phyloP scores from a whole-genome alignment of 1,140 invertebrate genomes.

The Camponotus floridanus region DNA sequence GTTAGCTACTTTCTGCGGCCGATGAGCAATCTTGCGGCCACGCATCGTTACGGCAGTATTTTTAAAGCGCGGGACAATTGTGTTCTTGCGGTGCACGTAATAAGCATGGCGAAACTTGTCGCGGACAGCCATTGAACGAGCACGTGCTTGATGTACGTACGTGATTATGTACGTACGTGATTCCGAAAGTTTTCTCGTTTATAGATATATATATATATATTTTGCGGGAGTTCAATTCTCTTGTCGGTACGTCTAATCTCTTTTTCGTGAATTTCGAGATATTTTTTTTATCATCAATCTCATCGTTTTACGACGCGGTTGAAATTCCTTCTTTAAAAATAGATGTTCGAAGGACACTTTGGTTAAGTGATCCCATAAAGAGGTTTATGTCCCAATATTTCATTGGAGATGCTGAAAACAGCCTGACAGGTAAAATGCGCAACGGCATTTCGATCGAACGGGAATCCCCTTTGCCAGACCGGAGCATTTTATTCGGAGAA shows the following conservation, averaged over 20 bases:
- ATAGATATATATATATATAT: not conserved
- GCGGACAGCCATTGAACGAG: slow-evolving; percentile 20
- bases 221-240: not conserved
- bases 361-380: slow-evolving; percentile 52
- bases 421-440: slow-evolving; percentile 43
- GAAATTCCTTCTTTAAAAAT: slow-evolving; percentile 43
- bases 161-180: not conserved
- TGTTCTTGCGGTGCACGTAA: slow-evolving; percentile 43
- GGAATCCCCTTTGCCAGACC: slow-evolving; percentile 26
- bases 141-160: slow-evolving; percentile 29
- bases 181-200: not conserved
- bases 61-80: slow-evolving; percentile 29
- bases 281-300: slow-evolving; percentile 36
- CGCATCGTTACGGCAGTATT: slow-evolving; percentile 48
- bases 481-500: slow-evolving; percentile 33
- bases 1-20: slow-evolving; percentile 15
- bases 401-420: slow-evolving; percentile 44
- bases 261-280: not conserved
- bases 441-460: slow-evolving; percentile 27
- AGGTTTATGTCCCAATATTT: slow-evolving; percentile 55
- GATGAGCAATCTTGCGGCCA: slow-evolving; percentile 52
- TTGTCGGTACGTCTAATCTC: not conserved
- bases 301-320: slow-evolving; percentile 12
- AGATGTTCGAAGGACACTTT: slow-evolving; percentile 38
- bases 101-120: slow-evolving; percentile 29